Conservation (phyloP, 1,140 invertebrate species). For the Bombus confusus region DNA sequence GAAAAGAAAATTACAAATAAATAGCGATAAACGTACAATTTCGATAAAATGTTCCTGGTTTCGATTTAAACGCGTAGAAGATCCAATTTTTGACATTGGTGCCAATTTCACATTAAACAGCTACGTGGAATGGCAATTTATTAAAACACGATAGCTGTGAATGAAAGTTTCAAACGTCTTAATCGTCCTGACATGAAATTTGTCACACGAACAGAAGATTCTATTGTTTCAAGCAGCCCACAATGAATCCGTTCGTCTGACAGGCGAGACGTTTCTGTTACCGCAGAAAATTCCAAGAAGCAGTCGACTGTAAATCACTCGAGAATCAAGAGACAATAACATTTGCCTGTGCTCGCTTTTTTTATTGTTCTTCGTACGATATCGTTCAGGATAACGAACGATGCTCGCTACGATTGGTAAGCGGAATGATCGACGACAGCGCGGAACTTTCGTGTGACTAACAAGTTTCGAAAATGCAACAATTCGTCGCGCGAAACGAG, state of each 20-base stretch:
- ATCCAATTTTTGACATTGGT: neutral
- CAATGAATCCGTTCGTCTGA: neutral
- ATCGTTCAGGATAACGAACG: neutral
- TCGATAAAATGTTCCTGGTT: neutral
- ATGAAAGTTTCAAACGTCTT: slow-evolving; percentile 35
- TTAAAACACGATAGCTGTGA: neutral
- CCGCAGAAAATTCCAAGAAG: neutral
- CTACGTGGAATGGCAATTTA: too few relatives aligned
- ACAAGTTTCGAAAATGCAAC: slow-evolving; percentile 43
- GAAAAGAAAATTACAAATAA: neutral
- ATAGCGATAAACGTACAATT: neutral
- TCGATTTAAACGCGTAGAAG: neutral
- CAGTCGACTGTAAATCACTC: slow-evolving; percentile 12
- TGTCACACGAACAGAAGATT: neutral
- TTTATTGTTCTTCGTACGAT: neutral
- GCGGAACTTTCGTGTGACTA: neutral
- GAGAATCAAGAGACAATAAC: slow-evolving; percentile 12
- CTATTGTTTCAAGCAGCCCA: neutral
- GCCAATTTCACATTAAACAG: neutral
- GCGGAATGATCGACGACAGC: slow-evolving; percentile 7
- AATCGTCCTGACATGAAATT: slow-evolving; percentile 6
- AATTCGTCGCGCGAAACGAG: slow-evolving; percentile 26
- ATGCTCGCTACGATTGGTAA: neutral
- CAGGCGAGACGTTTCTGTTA: neutral
- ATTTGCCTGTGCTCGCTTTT: neutral